Base-by-base conservation (phyloP, 2,888 invertebrate genomes). In the Eulithis prunata region DNA sequence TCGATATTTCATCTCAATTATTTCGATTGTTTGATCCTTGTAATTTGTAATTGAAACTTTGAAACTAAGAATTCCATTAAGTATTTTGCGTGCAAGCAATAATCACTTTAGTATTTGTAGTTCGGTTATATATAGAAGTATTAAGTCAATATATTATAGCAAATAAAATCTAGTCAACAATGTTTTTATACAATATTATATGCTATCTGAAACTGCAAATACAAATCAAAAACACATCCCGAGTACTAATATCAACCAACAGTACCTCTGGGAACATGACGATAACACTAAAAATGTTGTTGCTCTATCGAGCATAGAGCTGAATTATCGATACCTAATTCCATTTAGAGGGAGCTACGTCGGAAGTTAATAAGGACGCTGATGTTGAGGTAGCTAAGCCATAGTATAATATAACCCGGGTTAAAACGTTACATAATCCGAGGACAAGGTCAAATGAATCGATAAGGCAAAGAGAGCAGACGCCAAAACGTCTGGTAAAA, bases 361-460 rank as follows among this genome's bases (percentile, higher is more conserved):
- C 49, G 52, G 55, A 57, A 63, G 36, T 68, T 61, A 68, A 65
- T 63, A 62, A 60, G 14, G 57, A 57, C 53, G 36, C 55, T 64
- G 65, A 68, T 62, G 71, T 53, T 72, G 70, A 71, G 73, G 77
- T 76, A 74, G 62, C 71, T 62, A 43, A 49, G 13, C 61, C 75
- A 78, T 74, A 77, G 76, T 78, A 77, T 73, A 28, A 54, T 21
- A 32, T 54, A 28, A 54, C 13, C 21, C 43, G 57, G 59, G 61
- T 62, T 68, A 74, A 77, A 77, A 69, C 73, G 78, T 87, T 87
- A 87, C 80, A 79, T 83, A 87, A 88, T 74, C 62, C 62, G 58
- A 64, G 67, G 70, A 73, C 86, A 90, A 90, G 89, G 90, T 86
- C 85, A 82, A 70, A 69, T 63, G 78, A 86, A 90, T 90, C 90